Percentiles rank a stretch among this genome's conserved stretches.
phyloP scores from a whole-genome alignment of 2,797 vertebrate genomes.

The Sternotherus odoratus region DNA sequence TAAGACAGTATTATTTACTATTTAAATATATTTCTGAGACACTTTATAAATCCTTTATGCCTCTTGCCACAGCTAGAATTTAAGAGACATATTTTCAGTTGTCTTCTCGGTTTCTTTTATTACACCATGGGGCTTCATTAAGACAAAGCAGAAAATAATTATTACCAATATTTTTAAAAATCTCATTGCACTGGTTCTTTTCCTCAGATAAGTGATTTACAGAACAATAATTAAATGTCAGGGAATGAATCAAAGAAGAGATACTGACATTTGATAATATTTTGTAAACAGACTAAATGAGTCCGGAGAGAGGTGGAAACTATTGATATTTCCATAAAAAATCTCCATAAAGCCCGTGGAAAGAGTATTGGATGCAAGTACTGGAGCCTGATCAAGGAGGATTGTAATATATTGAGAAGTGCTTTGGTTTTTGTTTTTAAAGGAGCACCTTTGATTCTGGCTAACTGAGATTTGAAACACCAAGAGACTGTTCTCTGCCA shows the following conservation, averaged over 20 bases:
- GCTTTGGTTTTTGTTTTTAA: not conserved
- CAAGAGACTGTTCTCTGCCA: not conserved
- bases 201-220: conserved; percentile 41
- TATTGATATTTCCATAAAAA: conserved; percentile 50
- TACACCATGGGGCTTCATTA: not conserved
- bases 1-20: not conserved
- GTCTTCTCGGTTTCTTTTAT: not conserved
- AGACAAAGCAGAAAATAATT: conserved; percentile 36
- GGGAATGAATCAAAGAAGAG: conserved; percentile 52
- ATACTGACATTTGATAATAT: conserved; percentile 38
- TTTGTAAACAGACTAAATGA: conserved; percentile 68
- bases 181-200: not conserved
- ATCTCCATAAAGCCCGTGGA: conserved; percentile 10
- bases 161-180: conserved; percentile 29
- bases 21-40: not conserved
- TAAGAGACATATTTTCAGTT: not conserved
- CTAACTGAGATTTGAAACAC: not conserved
- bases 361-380: conserved; percentile 28
- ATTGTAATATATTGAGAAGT: not conserved
- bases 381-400: not conserved
- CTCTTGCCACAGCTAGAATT: not conserved
- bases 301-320: conserved; percentile 49
- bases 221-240: conserved; percentile 66
- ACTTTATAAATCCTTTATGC: not conserved
- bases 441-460: not conserved